phyloP scores from a whole-genome alignment of 30 jellyfish, hydroid and myxozoan genomes.

The Aurelia sp. region DNA sequence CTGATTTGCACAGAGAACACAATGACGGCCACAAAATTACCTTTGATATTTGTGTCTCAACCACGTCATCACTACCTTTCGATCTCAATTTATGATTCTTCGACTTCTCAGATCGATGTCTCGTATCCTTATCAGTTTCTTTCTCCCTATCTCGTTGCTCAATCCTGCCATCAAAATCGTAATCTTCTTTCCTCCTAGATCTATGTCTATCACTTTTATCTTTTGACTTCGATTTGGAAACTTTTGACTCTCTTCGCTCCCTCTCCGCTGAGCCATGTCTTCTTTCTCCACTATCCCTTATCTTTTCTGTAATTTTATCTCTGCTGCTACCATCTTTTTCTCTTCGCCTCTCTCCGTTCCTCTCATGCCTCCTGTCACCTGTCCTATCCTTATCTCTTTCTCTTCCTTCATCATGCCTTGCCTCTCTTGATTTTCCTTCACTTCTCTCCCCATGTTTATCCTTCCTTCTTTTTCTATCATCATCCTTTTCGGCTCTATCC shows the following conservation, averaged over 20 bases:
- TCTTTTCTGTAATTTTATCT: background rate
- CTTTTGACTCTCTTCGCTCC: background rate
- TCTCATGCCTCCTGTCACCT: conserved; percentile 27
- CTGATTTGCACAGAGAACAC: no score
- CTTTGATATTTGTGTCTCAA: background rate
- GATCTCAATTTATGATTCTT: conserved; percentile 19
- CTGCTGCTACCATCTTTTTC: conserved; percentile 15
- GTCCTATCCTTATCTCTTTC: background rate
- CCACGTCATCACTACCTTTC: conserved; percentile 5
- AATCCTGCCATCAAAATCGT: background rate
- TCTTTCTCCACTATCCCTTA: background rate
- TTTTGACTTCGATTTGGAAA: background rate
- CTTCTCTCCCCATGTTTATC: conserved; percentile 17
- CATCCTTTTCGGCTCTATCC: background rate
- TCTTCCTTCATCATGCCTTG: background rate
- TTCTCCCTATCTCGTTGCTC: conserved; percentile 14
- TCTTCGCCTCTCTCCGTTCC: conserved; percentile 34
- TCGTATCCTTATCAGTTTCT: conserved; percentile 11
- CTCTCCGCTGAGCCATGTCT: no score
- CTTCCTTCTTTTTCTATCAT: conserved; percentile 39
- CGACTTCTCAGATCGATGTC: conserved; percentile 14
- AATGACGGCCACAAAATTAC: no score
- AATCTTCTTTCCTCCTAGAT: no score
- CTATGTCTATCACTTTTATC: background rate
- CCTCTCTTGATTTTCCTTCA: background rate